phyloP scores from a whole-genome alignment of 2,888 invertebrate species.

The Invenusta paracnida region DNA sequence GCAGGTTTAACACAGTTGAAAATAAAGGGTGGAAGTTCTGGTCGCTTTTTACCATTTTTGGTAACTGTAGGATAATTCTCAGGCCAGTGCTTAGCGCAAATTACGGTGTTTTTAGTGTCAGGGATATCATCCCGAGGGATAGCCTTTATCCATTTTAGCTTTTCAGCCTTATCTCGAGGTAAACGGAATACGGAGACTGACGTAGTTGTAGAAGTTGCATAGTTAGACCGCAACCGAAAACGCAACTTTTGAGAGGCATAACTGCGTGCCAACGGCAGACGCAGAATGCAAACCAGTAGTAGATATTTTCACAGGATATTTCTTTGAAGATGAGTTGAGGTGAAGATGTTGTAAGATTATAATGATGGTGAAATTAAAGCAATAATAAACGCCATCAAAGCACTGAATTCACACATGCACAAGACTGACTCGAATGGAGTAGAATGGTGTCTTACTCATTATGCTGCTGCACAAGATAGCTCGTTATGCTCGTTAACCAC shows the following conservation, averaged over 20 bases:
- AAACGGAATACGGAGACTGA: not conserved
- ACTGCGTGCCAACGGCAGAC: not conserved
- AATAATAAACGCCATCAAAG: not conserved
- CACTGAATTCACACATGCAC: not conserved
- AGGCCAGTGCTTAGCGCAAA: slow-evolving; percentile 28
- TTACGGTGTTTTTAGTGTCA: not conserved
- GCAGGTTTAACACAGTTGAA: slow-evolving; percentile 14
- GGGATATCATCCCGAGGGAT: slow-evolving; percentile 4
- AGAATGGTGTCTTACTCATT: slow-evolving; percentile 14
- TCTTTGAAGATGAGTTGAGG: slow-evolving; percentile 26
- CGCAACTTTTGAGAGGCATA: slow-evolving; percentile 30
- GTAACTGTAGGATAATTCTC: slow-evolving; percentile 23
- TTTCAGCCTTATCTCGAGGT: slow-evolving; percentile 25
- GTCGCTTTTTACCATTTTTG: slow-evolving; percentile 18
- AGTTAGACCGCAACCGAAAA: slow-evolving; percentile 19
- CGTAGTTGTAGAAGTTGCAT: not conserved
- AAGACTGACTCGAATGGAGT: slow-evolving; percentile 11
- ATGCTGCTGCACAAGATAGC: no score
- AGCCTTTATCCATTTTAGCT: not conserved
- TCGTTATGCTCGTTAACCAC: not conserved
- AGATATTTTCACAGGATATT: slow-evolving; percentile 25
- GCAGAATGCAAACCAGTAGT: not conserved
- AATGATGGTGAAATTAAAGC: slow-evolving; percentile 21
- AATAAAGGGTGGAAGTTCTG: slow-evolving; percentile 11
- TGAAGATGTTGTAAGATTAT: slow-evolving; percentile 26